phyloP scores from a whole-genome alignment of 2,888 invertebrate species.

The Torymus texanus region DNA sequence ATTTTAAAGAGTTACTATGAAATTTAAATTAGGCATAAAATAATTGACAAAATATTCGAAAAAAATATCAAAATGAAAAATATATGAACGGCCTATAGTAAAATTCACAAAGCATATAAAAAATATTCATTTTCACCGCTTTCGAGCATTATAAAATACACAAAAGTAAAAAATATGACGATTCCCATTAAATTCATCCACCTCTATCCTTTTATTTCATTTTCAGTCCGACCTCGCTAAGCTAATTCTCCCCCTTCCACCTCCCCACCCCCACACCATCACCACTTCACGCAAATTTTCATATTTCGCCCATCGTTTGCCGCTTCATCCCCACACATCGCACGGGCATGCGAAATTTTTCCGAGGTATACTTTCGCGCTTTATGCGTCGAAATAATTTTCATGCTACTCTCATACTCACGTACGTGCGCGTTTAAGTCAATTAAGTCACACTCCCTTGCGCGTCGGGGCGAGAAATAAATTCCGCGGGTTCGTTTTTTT shows the following conservation, averaged over 20 bases:
- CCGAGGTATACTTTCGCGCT: background rate
- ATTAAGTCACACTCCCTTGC: constrained; percentile 32
- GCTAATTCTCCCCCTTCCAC: background rate
- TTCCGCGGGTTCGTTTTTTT: constrained; percentile 40
- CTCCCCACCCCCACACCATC: background rate
- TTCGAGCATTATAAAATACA: no score
- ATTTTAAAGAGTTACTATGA: no score
- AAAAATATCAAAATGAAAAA: no score
- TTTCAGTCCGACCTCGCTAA: background rate
- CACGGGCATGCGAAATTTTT: constrained; percentile 1
- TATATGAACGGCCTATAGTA: no score
- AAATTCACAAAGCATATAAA: no score
- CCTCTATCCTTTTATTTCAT: no score
- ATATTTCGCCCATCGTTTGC: constrained; percentile 24
- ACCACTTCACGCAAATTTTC: constrained; percentile 20
- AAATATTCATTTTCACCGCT: no score
- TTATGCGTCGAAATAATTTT: constrained; percentile 40
- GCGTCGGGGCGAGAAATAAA: constrained; percentile 57
- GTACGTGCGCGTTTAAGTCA: constrained; percentile 40
- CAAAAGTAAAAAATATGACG: no score
- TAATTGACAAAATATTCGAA: no score
- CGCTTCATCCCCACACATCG: background rate
- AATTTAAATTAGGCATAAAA: no score
- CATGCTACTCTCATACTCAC: background rate
- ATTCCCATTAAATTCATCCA: no score